phyloP scores from a whole-genome alignment of 2,797 vertebrate genomes.

The Cuculus canorus region DNA sequence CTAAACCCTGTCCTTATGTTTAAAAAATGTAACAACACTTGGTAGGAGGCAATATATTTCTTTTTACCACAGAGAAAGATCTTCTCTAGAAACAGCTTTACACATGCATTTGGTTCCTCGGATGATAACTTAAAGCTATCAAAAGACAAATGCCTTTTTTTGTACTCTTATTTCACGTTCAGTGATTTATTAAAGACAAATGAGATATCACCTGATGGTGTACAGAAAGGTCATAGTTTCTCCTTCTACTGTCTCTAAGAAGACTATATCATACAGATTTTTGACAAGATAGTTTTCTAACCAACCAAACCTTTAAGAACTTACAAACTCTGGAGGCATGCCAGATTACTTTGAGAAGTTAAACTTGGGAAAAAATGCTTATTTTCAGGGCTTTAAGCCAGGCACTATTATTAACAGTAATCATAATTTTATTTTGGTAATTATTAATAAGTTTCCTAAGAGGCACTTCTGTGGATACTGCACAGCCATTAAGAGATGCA shows the following conservation, averaged over 20 bases:
- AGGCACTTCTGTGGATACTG: conserved; percentile 50
- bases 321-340: background rate
- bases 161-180: background rate
- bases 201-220: background rate
- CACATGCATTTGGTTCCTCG: rapidly evolving
- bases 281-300: background rate
- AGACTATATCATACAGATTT: background rate
- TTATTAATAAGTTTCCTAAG: conserved; percentile 12
- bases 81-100: background rate
- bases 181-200: background rate
- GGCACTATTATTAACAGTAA: background rate
- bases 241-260: background rate
- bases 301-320: background rate
- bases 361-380: background rate
- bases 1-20: background rate
- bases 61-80: background rate
- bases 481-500: background rate
- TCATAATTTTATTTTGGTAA: background rate
- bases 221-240: background rate
- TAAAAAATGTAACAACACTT: background rate
- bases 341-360: background rate
- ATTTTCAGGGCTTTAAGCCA: conserved; percentile 9
- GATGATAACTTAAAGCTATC: background rate
- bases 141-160: background rate
- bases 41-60: background rate